A percentile compares a stretch with the other conserved stretches of the same genome.
Conservation (phyloP, 1,140 invertebrate genomes). For the Drosophila miranda region DNA sequence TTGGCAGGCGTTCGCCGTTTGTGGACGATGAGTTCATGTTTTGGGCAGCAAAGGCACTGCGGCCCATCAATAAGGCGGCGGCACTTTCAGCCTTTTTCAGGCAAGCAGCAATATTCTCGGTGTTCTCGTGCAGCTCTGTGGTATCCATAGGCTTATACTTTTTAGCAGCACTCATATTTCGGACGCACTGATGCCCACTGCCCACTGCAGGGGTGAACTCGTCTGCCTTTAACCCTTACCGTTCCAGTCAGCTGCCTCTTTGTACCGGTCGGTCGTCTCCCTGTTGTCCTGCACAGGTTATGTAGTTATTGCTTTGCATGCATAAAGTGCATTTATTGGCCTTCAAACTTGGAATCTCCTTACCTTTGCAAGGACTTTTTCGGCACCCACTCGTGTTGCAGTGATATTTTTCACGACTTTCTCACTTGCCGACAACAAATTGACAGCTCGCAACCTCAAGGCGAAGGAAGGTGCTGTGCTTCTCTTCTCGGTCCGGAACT, state of each 20-base stretch:
- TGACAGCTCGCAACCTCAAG: slow-evolving; percentile 18
- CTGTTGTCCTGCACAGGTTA: slow-evolving; percentile 1
- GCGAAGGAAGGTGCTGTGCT: slow-evolving; percentile 10
- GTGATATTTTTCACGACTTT: slow-evolving; percentile 20
- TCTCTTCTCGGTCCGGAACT: background rate
- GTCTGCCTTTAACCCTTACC: background rate
- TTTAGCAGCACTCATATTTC: slow-evolving; percentile 80
- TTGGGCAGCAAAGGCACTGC: slow-evolving; percentile 72
- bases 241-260: slow-evolving; percentile 15
- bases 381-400: background rate
- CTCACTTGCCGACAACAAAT: slow-evolving; percentile 27
- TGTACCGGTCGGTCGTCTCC: slow-evolving; percentile 8
- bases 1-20: slow-evolving; percentile 76
- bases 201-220: slow-evolving; percentile 15
- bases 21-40: slow-evolving; percentile 73
- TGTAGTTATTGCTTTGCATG: background rate
- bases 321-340: too few relatives aligned
- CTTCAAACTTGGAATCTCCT: background rate
- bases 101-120: slow-evolving; percentile 73
- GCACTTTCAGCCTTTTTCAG: slow-evolving; percentile 60
- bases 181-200: slow-evolving; percentile 23
- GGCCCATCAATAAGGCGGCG: slow-evolving; percentile 41
- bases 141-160: slow-evolving; percentile 79
- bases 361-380: background rate
- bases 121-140: slow-evolving; percentile 68